Conservation (phyloP, 2,797 vertebrate species). For the Liparis tanakae region DNA sequence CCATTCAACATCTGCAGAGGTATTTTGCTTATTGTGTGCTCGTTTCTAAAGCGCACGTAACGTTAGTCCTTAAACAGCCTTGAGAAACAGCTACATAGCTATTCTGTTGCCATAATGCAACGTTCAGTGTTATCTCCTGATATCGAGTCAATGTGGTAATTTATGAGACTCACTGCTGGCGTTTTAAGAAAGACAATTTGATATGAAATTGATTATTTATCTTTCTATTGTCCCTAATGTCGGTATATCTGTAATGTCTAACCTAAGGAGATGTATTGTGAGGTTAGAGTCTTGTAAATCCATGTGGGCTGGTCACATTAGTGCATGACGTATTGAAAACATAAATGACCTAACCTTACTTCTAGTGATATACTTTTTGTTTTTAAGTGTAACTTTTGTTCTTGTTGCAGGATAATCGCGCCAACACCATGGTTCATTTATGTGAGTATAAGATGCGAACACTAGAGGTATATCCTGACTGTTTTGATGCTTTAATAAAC, state of each 20-base stretch:
- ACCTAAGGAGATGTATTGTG: not conserved
- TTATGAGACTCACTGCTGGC: not conserved
- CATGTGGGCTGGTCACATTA: not conserved
- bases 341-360: not conserved
- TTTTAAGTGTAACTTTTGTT: not conserved
- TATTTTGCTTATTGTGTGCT: not conserved
- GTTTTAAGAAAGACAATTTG: not conserved
- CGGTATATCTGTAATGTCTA: not conserved
- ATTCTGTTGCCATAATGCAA: not conserved
- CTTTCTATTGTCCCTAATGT: not conserved
- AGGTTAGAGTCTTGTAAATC: not conserved
- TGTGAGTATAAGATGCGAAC: conserved; percentile 75
- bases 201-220: not conserved
- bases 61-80: not conserved
- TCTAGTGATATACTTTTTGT: not conserved
- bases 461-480: not conserved
- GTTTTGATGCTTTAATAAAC: not conserved
- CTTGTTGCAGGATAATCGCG: conserved; percentile 57
- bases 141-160: not conserved
- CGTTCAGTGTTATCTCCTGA: not conserved
- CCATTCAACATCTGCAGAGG: conserved; percentile 27
- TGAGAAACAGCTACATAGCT: conserved; percentile 13
- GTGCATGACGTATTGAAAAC: not conserved
- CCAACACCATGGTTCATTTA: conserved; percentile 81
- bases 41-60: not conserved